Percentiles rank a stretch among this genome's conserved stretches.
Evolutionary conservation across 1,140 invertebrate species (phyloP).

Genomic region (Drosophila repleta): DNA sequence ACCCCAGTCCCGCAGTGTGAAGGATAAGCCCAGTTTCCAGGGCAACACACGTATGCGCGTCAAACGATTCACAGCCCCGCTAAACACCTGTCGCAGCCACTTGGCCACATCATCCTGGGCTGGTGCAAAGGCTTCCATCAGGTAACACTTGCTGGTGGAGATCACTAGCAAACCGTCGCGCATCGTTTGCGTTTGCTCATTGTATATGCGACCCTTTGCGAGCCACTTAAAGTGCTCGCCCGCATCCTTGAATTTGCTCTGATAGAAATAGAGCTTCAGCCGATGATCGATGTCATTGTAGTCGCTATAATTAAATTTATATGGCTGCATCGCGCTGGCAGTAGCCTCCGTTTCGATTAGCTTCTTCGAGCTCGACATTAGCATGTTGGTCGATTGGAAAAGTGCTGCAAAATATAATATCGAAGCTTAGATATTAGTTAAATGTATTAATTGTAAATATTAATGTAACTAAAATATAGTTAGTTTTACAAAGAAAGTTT

Average conservation of each 20-base stretch:
- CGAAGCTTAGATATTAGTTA: too few species aligned
- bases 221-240: conserved; percentile 86
- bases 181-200: conserved; percentile 63
- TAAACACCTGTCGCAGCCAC: conserved; percentile 67
- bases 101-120: conserved; percentile 84
- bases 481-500: too few species aligned
- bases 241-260: conserved; percentile 85
- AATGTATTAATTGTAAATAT: too few species aligned
- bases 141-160: conserved; percentile 85
- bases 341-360: conserved; percentile 51
- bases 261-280: conserved; percentile 86
- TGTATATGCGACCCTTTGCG: conserved; percentile 84
- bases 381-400: conserved; percentile 76
- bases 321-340: conserved; percentile 43
- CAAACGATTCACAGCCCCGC: conserved; percentile 61
- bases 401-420: conserved; percentile 55
- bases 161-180: conserved; percentile 85
- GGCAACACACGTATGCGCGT: conserved; percentile 61
- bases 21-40: conserved; percentile 75
- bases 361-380: conserved; percentile 79
- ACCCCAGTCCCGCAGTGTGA: conserved; percentile 61
- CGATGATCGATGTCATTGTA: conserved; percentile 86
- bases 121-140: conserved; percentile 84
- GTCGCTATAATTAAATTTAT: conserved; percentile 86
- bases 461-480: too few species aligned